Base-by-base conservation (phyloP, 2,797 vertebrate species). In the Pogoniulus pusillus region DNA sequence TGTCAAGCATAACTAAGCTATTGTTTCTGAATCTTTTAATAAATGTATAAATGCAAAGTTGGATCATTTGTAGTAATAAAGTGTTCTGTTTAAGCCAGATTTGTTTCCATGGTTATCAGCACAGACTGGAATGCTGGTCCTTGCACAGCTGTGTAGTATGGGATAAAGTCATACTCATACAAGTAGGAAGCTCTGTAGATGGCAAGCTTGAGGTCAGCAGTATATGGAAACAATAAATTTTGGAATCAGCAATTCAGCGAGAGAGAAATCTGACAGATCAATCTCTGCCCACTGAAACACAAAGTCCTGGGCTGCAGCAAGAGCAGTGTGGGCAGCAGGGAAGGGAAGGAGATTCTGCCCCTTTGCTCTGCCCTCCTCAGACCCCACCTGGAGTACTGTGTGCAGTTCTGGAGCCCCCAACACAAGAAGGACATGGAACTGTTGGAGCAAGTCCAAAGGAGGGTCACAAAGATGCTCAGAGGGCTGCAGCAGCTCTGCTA, bases 1-100 rank as follows among this genome's bases (percentile, higher is more conserved):
- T 95, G 93, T 85, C 91, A 91, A 63, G 74, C 17, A 90, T 80
- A 95, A 91, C 85, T 51, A 73, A 85, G 87, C 66, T 90, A 92
- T 82, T 95, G 53, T 91, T 93, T 77, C 87, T 78, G 51, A 92
- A 74, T 77, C 71, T 90, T 86, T 86, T 87, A 95, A 92, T 92
- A 94, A 89, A 95, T 74, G 54, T 58, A 83, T 75, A 90, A 90
- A 91, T 35, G 82, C 85, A 82, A 92, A 85, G 26, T 64, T 81
- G 88, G 60, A 93, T 94, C 32, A 80, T 82, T 84, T 89, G 90
- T 91, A 94, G 90, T 59, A 94, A 85, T 59, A 88, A 93, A 35
- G 15, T 57, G 65, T 89, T 41, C 34, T 26, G 19, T 74, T 85
- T 91, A 94, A 83, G 82, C 30, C 17, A 34, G 37, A 89, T 89